phyloP scores from a whole-genome alignment of 1,140 invertebrate genomes.

The Drosophila virilis region DNA sequence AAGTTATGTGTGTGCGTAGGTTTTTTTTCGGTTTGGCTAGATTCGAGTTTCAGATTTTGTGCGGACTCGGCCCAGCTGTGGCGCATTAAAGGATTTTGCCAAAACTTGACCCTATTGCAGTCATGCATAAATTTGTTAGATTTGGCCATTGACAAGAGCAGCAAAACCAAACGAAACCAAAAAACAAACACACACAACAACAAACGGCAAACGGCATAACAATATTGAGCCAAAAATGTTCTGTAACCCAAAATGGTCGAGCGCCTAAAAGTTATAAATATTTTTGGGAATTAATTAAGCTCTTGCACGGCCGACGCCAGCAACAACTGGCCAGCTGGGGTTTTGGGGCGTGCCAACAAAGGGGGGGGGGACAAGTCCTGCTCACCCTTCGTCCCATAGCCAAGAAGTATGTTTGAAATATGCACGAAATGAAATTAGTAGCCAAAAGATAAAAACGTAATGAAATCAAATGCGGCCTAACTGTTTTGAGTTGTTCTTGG shows the following conservation, averaged over 20 bases:
- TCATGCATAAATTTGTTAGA: constrained; percentile 82
- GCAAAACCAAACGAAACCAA: constrained; percentile 30
- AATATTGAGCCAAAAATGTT: constrained; percentile 51
- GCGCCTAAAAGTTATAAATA: constrained; percentile 74
- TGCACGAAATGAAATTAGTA: constrained; percentile 73
- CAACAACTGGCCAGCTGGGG: constrained; percentile 3
- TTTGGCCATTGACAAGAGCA: constrained; percentile 70
- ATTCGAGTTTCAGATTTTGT: constrained; percentile 33
- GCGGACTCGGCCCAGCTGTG: constrained; percentile 47
- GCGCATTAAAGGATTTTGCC: constrained; percentile 76
- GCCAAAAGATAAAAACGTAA: constrained; percentile 79
- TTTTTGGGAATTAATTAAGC: constrained; percentile 79
- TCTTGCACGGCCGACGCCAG: constrained; percentile 29
- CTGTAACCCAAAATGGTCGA: constrained; percentile 37
- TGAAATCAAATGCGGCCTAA: constrained; percentile 82
- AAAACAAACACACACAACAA: constrained; percentile 29
- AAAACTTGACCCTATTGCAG: constrained; percentile 78
- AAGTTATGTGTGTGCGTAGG: constrained; percentile 22
- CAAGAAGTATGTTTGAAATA: constrained; percentile 57
- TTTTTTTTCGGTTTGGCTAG: constrained; percentile 41
- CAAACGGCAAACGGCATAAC: constrained; percentile 32
- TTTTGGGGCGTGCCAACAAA: background rate
- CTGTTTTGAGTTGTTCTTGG: constrained; percentile 57
- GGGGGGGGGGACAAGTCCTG: background rate
- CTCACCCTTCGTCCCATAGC: background rate